Percentiles rank a stretch among this genome's conserved stretches.
Conservation (phyloP, 1,140 invertebrate genomes). For the Sycophila sp. region DNA sequence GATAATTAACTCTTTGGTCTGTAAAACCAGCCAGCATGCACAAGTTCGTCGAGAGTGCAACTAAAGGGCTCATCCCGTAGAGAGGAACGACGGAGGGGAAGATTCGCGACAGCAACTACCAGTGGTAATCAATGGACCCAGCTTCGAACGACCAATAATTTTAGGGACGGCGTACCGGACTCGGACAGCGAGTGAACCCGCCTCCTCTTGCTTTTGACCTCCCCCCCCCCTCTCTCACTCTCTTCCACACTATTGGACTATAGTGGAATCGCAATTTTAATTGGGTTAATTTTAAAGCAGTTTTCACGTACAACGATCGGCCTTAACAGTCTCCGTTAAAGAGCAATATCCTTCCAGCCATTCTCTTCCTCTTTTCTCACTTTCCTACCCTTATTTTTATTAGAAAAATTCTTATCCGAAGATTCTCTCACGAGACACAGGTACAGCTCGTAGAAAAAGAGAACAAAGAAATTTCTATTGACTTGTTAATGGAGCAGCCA, state of each 20-base stretch:
- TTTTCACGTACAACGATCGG: not conserved
- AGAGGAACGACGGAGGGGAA: not conserved
- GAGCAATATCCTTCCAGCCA: not conserved
- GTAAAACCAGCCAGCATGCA: no score
- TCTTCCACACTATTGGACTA: not conserved
- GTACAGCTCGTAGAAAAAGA: not conserved
- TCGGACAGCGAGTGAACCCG: not conserved
- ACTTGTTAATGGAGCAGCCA: not conserved
- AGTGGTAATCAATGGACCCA: constrained; percentile 56
- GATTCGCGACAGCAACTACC: constrained; percentile 51
- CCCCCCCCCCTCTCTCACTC: not conserved
- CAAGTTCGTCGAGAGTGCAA: not conserved
- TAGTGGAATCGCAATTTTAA: constrained; percentile 42
- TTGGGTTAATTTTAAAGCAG: constrained; percentile 48
- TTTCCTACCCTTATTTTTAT: not conserved
- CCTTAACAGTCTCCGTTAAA: not conserved
- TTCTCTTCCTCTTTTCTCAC: not conserved
- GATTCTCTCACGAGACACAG: not conserved
- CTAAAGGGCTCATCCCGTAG: not conserved
- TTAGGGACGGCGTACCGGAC: constrained; percentile 43
- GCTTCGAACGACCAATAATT: constrained; percentile 52
- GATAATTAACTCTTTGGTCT: no score
- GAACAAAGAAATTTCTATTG: not conserved
- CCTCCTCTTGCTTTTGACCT: not conserved
- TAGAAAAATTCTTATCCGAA: not conserved